Percentiles rank a stretch among this genome's conserved stretches.
These are phyloP conservation scores for Rotaria socialis DNA, from an alignment of 2,888 invertebrate genomes.

Conservation along the genomic window DNA sequence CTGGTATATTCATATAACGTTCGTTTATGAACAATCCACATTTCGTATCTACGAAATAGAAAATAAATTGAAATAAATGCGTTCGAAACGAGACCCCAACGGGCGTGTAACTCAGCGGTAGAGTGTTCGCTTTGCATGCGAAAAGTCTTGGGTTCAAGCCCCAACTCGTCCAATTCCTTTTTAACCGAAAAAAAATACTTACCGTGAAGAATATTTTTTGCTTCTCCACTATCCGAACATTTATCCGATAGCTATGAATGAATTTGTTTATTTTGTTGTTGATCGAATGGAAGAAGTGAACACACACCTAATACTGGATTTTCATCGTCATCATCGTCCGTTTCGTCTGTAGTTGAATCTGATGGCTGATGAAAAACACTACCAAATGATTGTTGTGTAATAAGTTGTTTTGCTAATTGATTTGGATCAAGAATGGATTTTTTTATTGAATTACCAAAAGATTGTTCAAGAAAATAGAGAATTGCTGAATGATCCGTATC, in stretches of 20 bases:
- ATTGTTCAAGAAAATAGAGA: constrained; percentile 21
- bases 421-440: background rate
- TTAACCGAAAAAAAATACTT: background rate
- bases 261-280: background rate
- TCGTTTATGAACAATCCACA: background rate
- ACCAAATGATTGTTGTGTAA: background rate
- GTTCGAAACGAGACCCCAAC: too few species aligned
- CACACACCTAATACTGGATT: background rate
- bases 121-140: constrained; percentile 32
- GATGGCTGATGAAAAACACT: background rate
- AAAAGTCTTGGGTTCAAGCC: constrained; percentile 21
- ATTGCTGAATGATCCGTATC: background rate
- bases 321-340: background rate
- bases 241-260: background rate
- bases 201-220: background rate
- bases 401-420: background rate
- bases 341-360: background rate
- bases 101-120: constrained; percentile 22
- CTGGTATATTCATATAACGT: constrained; percentile 22
- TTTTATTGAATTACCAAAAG: background rate
- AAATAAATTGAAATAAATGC: too few species aligned
- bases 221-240: background rate
- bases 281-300: background rate
- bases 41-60: background rate
- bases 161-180: background rate